Percentiles rank a stretch among this genome's conserved stretches.
Conservation (phyloP, 2,888 invertebrate species). For the Elegia similella region DNA sequence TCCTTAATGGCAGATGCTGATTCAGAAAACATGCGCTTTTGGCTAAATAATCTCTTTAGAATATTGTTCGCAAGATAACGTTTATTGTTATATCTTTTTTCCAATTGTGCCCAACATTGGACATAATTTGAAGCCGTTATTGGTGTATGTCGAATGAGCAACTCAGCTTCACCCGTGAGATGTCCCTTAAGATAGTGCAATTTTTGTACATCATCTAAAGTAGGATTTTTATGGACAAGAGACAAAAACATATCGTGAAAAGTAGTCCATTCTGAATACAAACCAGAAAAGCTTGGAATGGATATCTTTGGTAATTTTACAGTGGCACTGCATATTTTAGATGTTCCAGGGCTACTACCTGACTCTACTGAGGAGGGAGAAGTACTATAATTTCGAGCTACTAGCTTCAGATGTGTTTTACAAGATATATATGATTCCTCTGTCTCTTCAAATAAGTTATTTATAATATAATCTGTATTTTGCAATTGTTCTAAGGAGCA, state of each 20-base stretch:
- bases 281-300: slow-evolving; percentile 24
- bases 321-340: background rate
- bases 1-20: slow-evolving; percentile 25
- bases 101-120: slow-evolving; percentile 25
- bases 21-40: slow-evolving; percentile 9
- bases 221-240: slow-evolving; percentile 27
- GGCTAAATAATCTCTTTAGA: slow-evolving; percentile 22
- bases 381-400: no score
- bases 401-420: no score
- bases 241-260: slow-evolving; percentile 28
- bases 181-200: slow-evolving; percentile 29
- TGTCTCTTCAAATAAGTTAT: no score
- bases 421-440: no score
- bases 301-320: background rate
- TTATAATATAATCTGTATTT: no score
- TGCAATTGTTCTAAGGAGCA: no score
- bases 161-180: slow-evolving; percentile 31
- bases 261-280: slow-evolving; percentile 29
- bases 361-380: no score
- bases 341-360: no score
- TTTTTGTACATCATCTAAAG: slow-evolving; percentile 28
- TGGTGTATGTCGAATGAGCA: slow-evolving; percentile 23
- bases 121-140: slow-evolving; percentile 25
- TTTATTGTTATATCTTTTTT: slow-evolving; percentile 28
- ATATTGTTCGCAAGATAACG: slow-evolving; percentile 26